Evolutionary conservation across 2,113 vertebrate species (phyloP).

Genomic region (Phalacrocorax aristotelis): DNA sequence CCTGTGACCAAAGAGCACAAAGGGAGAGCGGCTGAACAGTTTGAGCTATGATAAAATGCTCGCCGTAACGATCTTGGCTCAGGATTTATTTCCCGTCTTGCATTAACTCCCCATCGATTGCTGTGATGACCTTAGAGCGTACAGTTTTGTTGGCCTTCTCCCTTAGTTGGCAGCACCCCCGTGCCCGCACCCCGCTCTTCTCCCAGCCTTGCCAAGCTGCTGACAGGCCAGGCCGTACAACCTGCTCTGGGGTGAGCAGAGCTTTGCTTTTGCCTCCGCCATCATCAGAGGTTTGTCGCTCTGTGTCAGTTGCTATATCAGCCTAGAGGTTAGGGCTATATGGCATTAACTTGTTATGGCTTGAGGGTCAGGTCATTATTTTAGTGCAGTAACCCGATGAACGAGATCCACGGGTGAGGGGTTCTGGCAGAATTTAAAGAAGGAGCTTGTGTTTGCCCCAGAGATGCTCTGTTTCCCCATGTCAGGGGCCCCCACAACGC

Average conservation of each 20-base stretch:
- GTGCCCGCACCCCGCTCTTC: background rate
- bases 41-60: slow-evolving; percentile 54
- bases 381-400: background rate
- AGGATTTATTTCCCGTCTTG: slow-evolving; percentile 70
- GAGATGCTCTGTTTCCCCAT: accelerated
- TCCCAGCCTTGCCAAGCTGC: background rate
- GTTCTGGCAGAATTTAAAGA: background rate
- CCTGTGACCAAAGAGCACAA: background rate
- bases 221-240: accelerated
- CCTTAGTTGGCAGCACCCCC: background rate
- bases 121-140: slow-evolving; percentile 53
- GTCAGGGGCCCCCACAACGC: background rate
- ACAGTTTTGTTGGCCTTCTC: slow-evolving; percentile 29
- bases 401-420: background rate
- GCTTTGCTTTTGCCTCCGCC: background rate
- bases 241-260: background rate
- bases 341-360: background rate
- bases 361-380: background rate
- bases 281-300: background rate
- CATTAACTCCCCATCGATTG: slow-evolving; percentile 69
- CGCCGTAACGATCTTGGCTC: slow-evolving; percentile 62
- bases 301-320: background rate
- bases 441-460: background rate
- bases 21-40: slow-evolving; percentile 12
- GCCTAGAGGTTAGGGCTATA: background rate